Percentiles rank a stretch among this genome's conserved stretches.
Evolutionary conservation across 2,888 invertebrate species (phyloP).

Genomic region (Oxycera nigricornis): DNA sequence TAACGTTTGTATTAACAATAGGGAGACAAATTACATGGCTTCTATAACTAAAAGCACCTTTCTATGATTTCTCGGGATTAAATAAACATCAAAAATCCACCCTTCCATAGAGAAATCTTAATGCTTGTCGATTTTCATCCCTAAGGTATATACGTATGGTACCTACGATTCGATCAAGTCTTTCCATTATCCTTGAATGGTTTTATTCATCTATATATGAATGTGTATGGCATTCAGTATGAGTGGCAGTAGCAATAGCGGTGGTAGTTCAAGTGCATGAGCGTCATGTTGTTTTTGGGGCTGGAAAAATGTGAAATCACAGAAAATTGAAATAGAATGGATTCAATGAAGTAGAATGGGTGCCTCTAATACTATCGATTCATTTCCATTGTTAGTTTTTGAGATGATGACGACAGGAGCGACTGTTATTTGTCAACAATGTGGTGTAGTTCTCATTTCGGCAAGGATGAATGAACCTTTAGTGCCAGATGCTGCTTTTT

Average conservation of each 20-base stretch:
- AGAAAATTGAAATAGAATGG: conserved; percentile 23
- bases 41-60: conserved; percentile 20
- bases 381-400: conserved; percentile 1
- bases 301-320: conserved; percentile 20
- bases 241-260: no score
- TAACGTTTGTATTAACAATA: conserved; percentile 1
- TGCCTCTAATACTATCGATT: conserved; percentile 23
- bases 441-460: conserved; percentile 23
- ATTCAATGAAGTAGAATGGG: conserved; percentile 27
- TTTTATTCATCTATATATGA: no score
- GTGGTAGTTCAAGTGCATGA: background rate
- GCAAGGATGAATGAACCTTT: conserved; percentile 1
- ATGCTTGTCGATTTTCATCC: conserved; percentile 14
- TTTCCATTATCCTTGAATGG: background rate
- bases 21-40: conserved; percentile 23
- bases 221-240: no score
- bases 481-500: conserved; percentile 31
- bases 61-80: conserved; percentile 34
- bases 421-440: conserved; percentile 37
- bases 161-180: background rate
- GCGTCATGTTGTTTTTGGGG: conserved; percentile 15
- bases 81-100: conserved; percentile 30
- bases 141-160: background rate
- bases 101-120: background rate
- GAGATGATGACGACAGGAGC: conserved; percentile 12